Conservation (phyloP, 2,113 vertebrate genomes). For the Eonycteris spelaea region DNA sequence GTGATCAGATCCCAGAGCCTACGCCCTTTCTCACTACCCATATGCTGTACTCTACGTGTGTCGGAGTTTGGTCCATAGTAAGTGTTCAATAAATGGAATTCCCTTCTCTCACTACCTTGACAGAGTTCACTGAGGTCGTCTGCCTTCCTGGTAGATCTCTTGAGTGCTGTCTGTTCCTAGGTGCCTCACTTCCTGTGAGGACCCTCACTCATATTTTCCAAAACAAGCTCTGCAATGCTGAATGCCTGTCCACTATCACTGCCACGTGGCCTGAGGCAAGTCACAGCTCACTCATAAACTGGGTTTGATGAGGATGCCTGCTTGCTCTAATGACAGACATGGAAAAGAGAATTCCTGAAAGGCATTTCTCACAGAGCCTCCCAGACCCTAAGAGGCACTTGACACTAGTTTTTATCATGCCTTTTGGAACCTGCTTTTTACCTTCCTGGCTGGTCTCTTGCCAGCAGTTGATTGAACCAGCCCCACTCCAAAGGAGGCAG, state of each 20-base stretch:
- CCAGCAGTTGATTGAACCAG: not conserved
- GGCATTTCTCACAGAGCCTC: not conserved
- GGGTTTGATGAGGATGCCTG: too few relatives aligned
- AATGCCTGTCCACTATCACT: rapidly evolving
- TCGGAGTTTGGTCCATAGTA: not conserved
- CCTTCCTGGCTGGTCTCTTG: not conserved
- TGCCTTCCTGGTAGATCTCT: not conserved
- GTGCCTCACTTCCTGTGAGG: not conserved
- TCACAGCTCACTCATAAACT: not conserved
- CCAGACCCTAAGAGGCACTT: not conserved
- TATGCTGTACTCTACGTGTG: rapidly evolving
- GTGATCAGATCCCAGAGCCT: not conserved
- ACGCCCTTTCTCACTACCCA: not conserved
- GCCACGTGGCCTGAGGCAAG: not conserved
- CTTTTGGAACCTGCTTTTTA: not conserved
- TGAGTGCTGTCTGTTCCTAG: rapidly evolving
- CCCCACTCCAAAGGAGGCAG: not conserved
- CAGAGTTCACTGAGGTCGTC: not conserved
- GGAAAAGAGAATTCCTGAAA: not conserved
- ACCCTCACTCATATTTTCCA: not conserved
- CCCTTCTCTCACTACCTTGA: not conserved
- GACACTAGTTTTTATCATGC: too few relatives aligned
- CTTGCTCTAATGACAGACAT: not conserved
- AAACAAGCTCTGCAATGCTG: not conserved
- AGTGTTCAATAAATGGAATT: not conserved